Percentiles rank a stretch among this genome's conserved stretches.
Conservation (phyloP, 2,888 invertebrate genomes). For the Andrena minutula region DNA sequence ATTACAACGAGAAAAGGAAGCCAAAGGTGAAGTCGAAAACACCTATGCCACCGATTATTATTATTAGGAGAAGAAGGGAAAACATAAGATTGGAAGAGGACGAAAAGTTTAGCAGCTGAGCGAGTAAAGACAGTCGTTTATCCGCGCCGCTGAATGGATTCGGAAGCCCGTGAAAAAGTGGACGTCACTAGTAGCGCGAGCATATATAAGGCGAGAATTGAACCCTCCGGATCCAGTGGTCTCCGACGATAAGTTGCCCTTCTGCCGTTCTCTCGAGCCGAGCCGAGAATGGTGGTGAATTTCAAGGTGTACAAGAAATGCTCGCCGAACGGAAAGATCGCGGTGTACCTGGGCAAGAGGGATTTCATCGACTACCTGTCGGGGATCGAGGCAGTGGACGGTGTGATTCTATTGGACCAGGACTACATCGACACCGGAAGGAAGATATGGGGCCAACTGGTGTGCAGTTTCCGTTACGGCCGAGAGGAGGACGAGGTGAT, state of each 20-base stretch:
- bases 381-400: constrained; percentile 95
- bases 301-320: constrained; percentile 97
- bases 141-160: constrained; percentile 79
- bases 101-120: constrained; percentile 47
- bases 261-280: constrained; percentile 2
- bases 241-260: constrained; percentile 4
- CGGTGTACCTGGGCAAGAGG: constrained; percentile 93
- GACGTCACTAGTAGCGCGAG: constrained; percentile 68
- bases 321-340: constrained; percentile 94
- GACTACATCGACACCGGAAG: constrained; percentile 93
- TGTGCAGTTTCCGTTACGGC: constrained; percentile 96
- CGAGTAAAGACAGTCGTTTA: constrained; percentile 58
- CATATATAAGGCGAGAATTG: constrained; percentile 74
- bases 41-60: too few species aligned
- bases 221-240: constrained; percentile 47
- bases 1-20: constrained; percentile 2
- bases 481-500: constrained; percentile 97
- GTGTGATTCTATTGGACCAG: constrained; percentile 94
- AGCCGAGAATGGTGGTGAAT: constrained; percentile 92
- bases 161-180: constrained; percentile 74
- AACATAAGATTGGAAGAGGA: constrained; percentile 8
- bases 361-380: constrained; percentile 96
- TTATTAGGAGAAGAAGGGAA: neutral
- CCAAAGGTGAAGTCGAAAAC: too few species aligned
- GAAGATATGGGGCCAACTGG: constrained; percentile 95